Conservation (phyloP, 2,888 invertebrate genomes). For the Leptinotarsa juncta region DNA sequence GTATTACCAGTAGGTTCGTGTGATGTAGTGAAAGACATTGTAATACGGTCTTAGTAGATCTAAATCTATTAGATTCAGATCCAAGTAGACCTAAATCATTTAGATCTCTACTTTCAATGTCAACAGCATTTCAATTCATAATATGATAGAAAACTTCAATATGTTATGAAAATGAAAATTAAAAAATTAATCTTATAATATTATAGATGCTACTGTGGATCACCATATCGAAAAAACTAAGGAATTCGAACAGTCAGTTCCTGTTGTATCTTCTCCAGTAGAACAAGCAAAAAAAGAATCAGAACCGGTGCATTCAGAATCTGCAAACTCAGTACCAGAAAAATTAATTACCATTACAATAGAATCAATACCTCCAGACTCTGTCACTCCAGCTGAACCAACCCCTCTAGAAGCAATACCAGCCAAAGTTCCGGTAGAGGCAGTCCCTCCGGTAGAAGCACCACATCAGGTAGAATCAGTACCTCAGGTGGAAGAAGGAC, state of each 20-base stretch:
- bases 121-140: too few relatives aligned
- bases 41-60: too few relatives aligned
- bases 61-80: too few relatives aligned
- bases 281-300: conserved; percentile 33
- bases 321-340: conserved; percentile 3
- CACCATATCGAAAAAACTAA: neutral
- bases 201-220: neutral
- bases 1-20: too few relatives aligned
- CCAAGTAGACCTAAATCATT: too few relatives aligned
- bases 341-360: neutral
- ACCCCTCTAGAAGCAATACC: neutral
- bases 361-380: neutral
- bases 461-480: conserved; percentile 9
- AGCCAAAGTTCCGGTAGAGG: neutral
- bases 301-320: neutral
- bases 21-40: too few relatives aligned
- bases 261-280: conserved; percentile 12
- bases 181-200: neutral
- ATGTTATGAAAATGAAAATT: neutral
- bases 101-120: too few relatives aligned
- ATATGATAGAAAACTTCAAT: neutral
- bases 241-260: neutral
- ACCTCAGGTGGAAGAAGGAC: neutral
- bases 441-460: neutral
- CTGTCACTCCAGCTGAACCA: neutral